Conservation (phyloP, 2,113 vertebrate genomes). For the Anas platyrhynchos region DNA sequence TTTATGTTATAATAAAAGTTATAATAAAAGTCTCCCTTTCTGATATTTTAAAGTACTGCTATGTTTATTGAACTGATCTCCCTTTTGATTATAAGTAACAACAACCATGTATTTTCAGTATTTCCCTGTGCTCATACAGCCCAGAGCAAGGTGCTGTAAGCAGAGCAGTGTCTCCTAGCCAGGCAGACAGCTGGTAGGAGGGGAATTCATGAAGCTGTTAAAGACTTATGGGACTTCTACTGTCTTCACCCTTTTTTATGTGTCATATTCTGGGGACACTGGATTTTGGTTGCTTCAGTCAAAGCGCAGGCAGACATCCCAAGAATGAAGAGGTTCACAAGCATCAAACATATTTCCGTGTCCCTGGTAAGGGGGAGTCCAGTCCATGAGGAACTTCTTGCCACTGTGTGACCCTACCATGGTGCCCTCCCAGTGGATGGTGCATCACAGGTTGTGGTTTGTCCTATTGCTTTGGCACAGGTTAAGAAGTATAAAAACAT, state of each 20-base stretch:
- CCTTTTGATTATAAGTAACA: background rate
- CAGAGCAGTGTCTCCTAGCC: background rate
- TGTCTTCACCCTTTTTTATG: background rate
- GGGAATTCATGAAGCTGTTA: background rate
- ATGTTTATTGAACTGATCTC: background rate
- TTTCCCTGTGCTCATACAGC: background rate
- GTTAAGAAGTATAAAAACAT: background rate
- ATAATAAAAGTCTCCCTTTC: fast-evolving
- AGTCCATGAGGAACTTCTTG: background rate
- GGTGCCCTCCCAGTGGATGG: background rate
- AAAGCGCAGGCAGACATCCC: background rate
- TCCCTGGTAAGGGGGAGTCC: background rate
- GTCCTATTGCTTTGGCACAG: background rate
- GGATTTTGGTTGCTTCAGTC: background rate
- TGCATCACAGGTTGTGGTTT: background rate
- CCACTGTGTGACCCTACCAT: fast-evolving
- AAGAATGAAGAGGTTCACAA: background rate
- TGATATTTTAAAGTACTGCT: background rate
- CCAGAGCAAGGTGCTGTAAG: background rate
- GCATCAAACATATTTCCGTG: fast-evolving
- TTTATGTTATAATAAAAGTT: background rate
- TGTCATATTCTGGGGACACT: background rate
- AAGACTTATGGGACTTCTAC: background rate
- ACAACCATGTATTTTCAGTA: background rate
- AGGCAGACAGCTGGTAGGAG: background rate